Percentiles rank a stretch among this genome's conserved stretches.
These are phyloP conservation scores for Ctenodactylus gundi DNA, from an alignment of 2,113 vertebrate genomes.

Conservation along the genomic window DNA sequence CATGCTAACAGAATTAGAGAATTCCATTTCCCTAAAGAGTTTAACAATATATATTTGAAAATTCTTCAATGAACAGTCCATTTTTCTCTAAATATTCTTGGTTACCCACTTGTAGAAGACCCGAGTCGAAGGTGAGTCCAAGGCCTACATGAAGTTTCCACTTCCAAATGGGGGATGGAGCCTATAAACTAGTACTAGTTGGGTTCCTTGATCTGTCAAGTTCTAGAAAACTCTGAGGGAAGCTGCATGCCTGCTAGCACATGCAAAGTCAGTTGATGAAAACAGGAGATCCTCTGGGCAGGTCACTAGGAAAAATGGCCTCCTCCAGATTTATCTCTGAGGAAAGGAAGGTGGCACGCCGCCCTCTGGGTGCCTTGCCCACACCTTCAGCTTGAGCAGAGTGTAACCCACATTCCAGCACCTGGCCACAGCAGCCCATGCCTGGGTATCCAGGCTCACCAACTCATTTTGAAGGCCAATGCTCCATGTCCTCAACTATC, in stretches of 20 bases:
- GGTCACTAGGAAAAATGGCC: background rate
- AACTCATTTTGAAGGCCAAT: background rate
- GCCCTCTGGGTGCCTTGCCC: background rate
- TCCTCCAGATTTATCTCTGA: background rate
- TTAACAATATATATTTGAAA: too few relatives aligned
- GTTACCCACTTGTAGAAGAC: background rate
- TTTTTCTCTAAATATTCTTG: background rate
- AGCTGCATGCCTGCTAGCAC: background rate
- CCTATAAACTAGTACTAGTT: background rate
- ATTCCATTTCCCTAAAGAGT: too few relatives aligned
- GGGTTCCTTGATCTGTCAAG: background rate
- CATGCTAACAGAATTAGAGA: too few relatives aligned
- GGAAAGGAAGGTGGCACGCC: background rate
- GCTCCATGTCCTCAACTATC: too few relatives aligned
- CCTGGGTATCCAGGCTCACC: background rate
- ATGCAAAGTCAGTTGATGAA: background rate
- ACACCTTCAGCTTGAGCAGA: background rate
- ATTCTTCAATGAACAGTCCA: background rate
- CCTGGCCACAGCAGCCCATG: too few relatives aligned
- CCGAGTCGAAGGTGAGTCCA: background rate
- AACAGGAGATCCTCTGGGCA: background rate
- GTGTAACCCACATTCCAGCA: background rate
- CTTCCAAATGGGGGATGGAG: background rate
- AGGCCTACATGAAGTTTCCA: background rate
- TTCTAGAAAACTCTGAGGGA: background rate